Conservation (phyloP, 2,888 invertebrate genomes). For the Zootermopsis nevadensis region DNA sequence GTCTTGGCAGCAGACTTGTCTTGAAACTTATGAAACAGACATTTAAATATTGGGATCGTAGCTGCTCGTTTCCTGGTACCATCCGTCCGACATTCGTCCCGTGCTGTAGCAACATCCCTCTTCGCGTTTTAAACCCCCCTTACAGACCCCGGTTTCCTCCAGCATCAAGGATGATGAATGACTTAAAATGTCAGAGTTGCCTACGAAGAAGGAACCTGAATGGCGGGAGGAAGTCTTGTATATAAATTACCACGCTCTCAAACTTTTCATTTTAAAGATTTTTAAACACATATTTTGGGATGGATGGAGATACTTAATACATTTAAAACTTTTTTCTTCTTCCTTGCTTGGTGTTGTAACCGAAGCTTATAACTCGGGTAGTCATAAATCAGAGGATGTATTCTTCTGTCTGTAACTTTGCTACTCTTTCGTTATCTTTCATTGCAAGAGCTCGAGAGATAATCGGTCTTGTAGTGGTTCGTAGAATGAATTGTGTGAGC, state of each 20-base stretch:
- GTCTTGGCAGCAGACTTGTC: background rate
- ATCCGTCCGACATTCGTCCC: background rate
- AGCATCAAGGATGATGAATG: constrained; percentile 24
- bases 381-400: constrained; percentile 31
- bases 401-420: constrained; percentile 21
- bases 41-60: constrained; percentile 27
- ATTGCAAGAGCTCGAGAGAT: background rate
- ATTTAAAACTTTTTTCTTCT: constrained; percentile 26
- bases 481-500: background rate
- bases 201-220: constrained; percentile 4
- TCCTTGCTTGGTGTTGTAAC: background rate
- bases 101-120: background rate
- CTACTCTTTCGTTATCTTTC: constrained; percentile 8
- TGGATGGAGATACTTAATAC: constrained; percentile 21
- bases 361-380: background rate
- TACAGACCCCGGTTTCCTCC: background rate
- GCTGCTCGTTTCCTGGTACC: background rate
- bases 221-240: constrained; percentile 10
- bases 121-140: background rate
- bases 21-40: constrained; percentile 28
- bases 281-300: constrained; percentile 29
- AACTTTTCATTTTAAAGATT: constrained; percentile 33
- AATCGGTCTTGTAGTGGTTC: constrained; percentile 2
- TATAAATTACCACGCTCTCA: constrained; percentile 33
- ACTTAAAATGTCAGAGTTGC: constrained; percentile 17